Conservation (phyloP, 1,140 invertebrate genomes). For the Penaeus japonicus region DNA sequence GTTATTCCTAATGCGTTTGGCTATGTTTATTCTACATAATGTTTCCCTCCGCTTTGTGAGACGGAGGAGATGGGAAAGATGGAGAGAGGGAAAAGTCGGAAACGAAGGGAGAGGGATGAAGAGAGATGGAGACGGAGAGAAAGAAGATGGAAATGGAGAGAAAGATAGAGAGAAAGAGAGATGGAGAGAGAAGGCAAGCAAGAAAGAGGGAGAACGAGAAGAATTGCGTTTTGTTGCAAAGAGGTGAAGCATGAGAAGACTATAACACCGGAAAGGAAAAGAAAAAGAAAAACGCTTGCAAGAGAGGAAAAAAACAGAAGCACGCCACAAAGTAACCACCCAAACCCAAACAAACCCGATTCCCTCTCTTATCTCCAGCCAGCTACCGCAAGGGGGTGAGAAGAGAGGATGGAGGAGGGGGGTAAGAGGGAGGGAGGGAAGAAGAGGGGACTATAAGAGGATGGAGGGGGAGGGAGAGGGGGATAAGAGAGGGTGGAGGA, state of each 20-base stretch:
- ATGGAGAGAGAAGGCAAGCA: not conserved
- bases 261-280: too few relatives aligned
- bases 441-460: not conserved
- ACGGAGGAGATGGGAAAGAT: not conserved
- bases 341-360: too few relatives aligned
- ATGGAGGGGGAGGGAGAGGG: not conserved
- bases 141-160: not conserved
- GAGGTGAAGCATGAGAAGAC: too few relatives aligned
- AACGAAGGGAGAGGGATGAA: not conserved
- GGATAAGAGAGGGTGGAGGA: not conserved
- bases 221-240: too few relatives aligned
- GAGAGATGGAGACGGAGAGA: not conserved
- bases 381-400: not conserved
- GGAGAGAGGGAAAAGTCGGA: not conserved
- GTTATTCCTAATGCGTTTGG: too few relatives aligned
- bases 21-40: too few relatives aligned
- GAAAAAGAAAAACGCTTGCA: too few relatives aligned
- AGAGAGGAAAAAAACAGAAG: too few relatives aligned
- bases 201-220: not conserved
- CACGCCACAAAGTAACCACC: too few relatives aligned
- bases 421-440: not conserved
- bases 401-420: not conserved
- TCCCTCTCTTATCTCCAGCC: too few relatives aligned
- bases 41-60: not conserved
- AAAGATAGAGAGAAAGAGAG: not conserved